Conservation (phyloP, 2,888 invertebrate species). For the Caenorhabditis sulstoni region DNA sequence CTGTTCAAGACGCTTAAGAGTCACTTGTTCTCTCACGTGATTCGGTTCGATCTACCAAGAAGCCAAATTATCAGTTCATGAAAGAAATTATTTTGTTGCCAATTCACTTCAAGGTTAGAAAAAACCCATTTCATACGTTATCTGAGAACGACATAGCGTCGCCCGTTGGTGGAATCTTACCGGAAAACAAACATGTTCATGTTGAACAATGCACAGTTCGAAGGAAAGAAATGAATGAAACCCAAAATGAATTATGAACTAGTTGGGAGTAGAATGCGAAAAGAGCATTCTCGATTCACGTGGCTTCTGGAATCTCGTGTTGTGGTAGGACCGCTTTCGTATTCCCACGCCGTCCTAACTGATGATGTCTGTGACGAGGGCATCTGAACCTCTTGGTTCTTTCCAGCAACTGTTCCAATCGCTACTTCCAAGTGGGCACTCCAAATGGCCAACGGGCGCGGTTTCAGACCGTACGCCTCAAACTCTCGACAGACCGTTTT, state of each 20-base stretch:
- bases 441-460: slow-evolving; percentile 4
- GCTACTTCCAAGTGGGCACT: slow-evolving; percentile 8
- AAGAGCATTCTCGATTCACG: neutral
- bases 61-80: slow-evolving; percentile 29
- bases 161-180: slow-evolving; percentile 34
- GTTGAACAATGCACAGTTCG: slow-evolving; percentile 23
- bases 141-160: slow-evolving; percentile 54
- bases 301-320: neutral
- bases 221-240: neutral
- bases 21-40: slow-evolving; percentile 53
- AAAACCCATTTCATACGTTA: slow-evolving; percentile 39
- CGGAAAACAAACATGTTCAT: slow-evolving; percentile 17
- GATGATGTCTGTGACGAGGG: neutral
- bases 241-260: neutral
- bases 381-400: neutral
- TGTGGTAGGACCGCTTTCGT: no score
- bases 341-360: neutral
- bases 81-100: slow-evolving; percentile 12
- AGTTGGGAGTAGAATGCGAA: neutral
- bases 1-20: slow-evolving; percentile 28
- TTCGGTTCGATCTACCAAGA: neutral
- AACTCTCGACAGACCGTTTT: neutral
- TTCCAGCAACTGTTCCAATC: neutral
- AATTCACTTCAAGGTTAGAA: slow-evolving; percentile 32
- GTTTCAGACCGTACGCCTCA: slow-evolving; percentile 12